Conservation (phyloP, 2,113 vertebrate genomes). For the Aspidoscelis tigris region DNA sequence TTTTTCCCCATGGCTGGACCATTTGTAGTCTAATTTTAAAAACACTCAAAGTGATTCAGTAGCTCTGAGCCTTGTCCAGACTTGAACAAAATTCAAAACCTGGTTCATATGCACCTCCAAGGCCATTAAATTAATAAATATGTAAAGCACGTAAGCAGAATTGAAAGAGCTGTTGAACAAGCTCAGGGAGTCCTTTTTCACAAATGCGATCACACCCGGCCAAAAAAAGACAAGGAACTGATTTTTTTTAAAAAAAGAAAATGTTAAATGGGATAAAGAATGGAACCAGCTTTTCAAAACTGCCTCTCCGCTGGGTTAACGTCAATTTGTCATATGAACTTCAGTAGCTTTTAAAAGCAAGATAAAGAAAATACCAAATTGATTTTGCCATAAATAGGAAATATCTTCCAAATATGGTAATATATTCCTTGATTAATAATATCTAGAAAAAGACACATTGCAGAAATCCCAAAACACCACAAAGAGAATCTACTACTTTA, state of each 20-base stretch:
- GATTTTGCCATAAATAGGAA: background rate
- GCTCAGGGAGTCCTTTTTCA: background rate
- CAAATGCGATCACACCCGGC: background rate
- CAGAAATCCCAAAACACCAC: background rate
- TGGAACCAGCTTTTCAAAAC: background rate
- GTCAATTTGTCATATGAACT: background rate
- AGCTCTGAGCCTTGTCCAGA: too few species aligned
- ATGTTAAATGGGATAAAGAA: background rate
- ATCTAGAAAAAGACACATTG: background rate
- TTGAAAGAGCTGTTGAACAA: background rate
- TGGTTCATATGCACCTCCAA: too few species aligned
- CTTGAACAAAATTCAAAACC: too few species aligned
- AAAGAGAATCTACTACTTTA: background rate
- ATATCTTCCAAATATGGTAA: background rate
- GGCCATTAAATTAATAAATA: too few species aligned
- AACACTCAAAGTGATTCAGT: too few species aligned
- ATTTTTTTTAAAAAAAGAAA: background rate
- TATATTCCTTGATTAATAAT: background rate
- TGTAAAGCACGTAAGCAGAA: background rate
- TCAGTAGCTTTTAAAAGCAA: background rate
- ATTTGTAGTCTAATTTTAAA: too few species aligned
- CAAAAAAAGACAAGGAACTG: background rate
- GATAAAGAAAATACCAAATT: background rate
- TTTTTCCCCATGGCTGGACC: too few species aligned
- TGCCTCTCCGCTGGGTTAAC: background rate